Evolutionary conservation across 2,113 vertebrate species (phyloP).

Genomic region (Aptenodytes patagonicus): DNA sequence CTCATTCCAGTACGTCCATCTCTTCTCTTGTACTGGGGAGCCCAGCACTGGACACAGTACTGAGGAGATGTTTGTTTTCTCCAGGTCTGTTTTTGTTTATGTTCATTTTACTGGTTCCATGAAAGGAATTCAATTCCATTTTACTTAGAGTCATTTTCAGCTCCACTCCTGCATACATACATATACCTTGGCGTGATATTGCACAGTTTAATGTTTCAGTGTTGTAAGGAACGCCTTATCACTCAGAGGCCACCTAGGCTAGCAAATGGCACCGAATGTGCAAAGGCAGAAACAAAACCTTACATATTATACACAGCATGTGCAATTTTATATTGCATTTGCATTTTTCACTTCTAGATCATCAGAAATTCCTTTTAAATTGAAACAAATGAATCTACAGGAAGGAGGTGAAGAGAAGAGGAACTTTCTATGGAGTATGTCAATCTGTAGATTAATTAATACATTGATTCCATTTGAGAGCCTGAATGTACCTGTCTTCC

Average conservation of each 20-base stretch:
- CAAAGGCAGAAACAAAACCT: not conserved
- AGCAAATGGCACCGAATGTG: not conserved
- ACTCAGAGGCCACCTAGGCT: not conserved
- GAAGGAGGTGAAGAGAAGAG: not conserved
- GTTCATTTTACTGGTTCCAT: not conserved
- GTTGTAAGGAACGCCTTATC: not conserved
- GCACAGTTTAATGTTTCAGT: not conserved
- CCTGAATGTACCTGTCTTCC: slow-evolving; percentile 68
- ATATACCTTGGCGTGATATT: not conserved
- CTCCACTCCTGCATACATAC: not conserved
- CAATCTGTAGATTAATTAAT: slow-evolving; percentile 72
- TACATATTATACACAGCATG: not conserved
- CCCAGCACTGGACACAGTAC: not conserved
- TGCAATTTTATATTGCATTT: not conserved
- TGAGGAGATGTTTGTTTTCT: not conserved
- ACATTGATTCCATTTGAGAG: slow-evolving; percentile 74
- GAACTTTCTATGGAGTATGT: slow-evolving; percentile 24
- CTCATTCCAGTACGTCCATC: not conserved
- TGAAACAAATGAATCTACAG: not conserved
- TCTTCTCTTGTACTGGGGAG: not conserved
- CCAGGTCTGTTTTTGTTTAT: not conserved
- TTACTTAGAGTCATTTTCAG: not conserved
- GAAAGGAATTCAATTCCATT: not conserved
- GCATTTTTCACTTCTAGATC: not conserved
- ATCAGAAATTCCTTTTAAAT: not conserved